Conservation (phyloP, 2,888 invertebrate species). For the Actias luna region DNA sequence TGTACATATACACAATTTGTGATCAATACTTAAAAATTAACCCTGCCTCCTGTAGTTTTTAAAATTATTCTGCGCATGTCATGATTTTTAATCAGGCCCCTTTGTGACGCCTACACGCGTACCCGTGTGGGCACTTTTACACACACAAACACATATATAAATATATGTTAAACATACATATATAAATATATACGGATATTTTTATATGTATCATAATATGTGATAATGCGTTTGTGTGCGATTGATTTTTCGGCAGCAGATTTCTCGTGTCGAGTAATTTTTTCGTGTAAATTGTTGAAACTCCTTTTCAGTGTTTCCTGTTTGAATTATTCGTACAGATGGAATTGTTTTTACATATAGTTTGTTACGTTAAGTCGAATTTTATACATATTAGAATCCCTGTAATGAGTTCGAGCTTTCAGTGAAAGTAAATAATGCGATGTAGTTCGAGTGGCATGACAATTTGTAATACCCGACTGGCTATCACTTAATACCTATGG, state of each 20-base stretch:
- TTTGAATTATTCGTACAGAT: background rate
- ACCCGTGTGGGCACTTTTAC: slow-evolving; percentile 22
- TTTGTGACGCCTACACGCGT: slow-evolving; percentile 61
- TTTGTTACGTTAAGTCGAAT: too few relatives aligned
- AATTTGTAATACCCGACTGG: too few relatives aligned
- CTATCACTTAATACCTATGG: too few relatives aligned
- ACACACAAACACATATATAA: slow-evolving; percentile 20
- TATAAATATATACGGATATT: background rate
- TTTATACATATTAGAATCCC: too few relatives aligned
- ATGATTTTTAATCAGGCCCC: slow-evolving; percentile 79
- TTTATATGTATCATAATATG: slow-evolving; percentile 25
- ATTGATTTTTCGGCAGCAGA: slow-evolving; percentile 37
- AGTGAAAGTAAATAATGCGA: too few relatives aligned
- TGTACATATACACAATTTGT: slow-evolving; percentile 76
- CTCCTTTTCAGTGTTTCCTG: background rate
- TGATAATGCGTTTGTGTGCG: slow-evolving; percentile 34
- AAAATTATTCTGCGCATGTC: slow-evolving; percentile 81
- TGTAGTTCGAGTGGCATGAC: too few relatives aligned
- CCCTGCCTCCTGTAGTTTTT: slow-evolving; percentile 79
- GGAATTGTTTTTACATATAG: too few relatives aligned
- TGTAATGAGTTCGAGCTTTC: too few relatives aligned
- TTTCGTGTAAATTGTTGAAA: background rate
- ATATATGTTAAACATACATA: slow-evolving; percentile 17
- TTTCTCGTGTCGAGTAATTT: slow-evolving; percentile 17
- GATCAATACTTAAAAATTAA: slow-evolving; percentile 83